Evolutionary conservation across 2,113 vertebrate species (phyloP).

Genomic region (Haemorhous mexicanus): DNA sequence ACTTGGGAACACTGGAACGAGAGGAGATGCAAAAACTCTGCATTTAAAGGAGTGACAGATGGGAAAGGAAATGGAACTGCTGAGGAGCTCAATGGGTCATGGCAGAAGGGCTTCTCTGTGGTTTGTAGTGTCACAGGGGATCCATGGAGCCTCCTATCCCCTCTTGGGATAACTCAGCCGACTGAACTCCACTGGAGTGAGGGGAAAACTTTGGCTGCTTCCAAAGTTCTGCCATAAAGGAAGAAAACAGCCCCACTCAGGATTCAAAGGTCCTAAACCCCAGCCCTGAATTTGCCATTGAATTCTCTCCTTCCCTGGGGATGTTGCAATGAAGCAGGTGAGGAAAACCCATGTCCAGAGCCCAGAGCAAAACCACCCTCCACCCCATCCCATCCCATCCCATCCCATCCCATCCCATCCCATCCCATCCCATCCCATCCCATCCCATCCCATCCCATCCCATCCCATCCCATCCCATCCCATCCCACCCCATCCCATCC

Average conservation of each 20-base stretch:
- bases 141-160: neutral
- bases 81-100: neutral
- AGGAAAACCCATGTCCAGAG: neutral
- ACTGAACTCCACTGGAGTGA: neutral
- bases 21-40: neutral
- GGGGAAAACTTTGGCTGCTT: neutral
- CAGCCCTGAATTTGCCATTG: rapidly evolving
- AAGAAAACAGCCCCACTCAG: neutral
- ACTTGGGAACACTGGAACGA: neutral
- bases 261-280: neutral
- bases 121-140: neutral
- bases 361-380: neutral
- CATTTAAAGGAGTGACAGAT: constrained; percentile 14
- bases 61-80: constrained; percentile 11
- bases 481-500: too few species aligned
- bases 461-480: too few species aligned
- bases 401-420: too few species aligned
- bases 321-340: rapidly evolving
- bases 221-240: neutral
- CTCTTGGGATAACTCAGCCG: neutral
- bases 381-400: neutral
- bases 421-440: too few species aligned
- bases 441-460: too few species aligned
- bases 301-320: neutral
- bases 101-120: neutral